Conservation (phyloP, 1,140 invertebrate species). For the Bombus pyrosoma region DNA sequence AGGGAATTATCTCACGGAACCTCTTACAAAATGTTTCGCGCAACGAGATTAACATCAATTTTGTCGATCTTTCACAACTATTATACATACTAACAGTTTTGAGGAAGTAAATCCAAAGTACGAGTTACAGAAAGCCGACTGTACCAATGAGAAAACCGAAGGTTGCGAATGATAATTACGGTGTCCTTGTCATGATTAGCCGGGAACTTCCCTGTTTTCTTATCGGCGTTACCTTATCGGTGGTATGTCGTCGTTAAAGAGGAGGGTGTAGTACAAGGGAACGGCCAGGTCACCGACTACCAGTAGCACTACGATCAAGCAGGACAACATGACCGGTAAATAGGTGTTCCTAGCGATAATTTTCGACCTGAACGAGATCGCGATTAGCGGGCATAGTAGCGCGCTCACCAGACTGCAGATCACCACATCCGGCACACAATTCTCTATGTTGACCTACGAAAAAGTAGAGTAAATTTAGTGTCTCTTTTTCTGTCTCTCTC, state of each 20-base stretch:
- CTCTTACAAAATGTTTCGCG: neutral
- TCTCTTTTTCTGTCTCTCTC: too few relatives aligned
- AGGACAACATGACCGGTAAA: constrained; percentile 81
- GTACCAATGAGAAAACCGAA: neutral
- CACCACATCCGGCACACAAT: constrained; percentile 79
- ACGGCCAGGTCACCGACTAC: constrained; percentile 83
- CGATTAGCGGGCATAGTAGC: constrained; percentile 82
- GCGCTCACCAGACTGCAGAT: constrained; percentile 72
- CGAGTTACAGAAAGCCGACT: neutral
- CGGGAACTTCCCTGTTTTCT: neutral
- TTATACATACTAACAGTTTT: neutral
- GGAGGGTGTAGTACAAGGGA: constrained; percentile 83
- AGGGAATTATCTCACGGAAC: neutral
- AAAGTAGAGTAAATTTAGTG: constrained; percentile 7
- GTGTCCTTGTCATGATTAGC: constrained; percentile 27
- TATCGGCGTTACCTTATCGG: constrained; percentile 73
- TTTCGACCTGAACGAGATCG: constrained; percentile 81
- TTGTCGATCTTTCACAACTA: constrained; percentile 24
- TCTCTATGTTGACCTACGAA: constrained; percentile 73
- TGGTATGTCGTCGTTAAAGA: constrained; percentile 65
- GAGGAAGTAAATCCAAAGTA: neutral
- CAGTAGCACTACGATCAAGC: constrained; percentile 80
- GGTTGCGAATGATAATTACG: constrained; percentile 57
- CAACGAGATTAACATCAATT: constrained; percentile 9
- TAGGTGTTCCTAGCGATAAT: constrained; percentile 80